A percentile compares a stretch with the other conserved stretches of the same genome.
These are phyloP conservation scores for Channa argus DNA, from an alignment of 2,113 vertebrate genomes.

Conservation along the genomic window DNA sequence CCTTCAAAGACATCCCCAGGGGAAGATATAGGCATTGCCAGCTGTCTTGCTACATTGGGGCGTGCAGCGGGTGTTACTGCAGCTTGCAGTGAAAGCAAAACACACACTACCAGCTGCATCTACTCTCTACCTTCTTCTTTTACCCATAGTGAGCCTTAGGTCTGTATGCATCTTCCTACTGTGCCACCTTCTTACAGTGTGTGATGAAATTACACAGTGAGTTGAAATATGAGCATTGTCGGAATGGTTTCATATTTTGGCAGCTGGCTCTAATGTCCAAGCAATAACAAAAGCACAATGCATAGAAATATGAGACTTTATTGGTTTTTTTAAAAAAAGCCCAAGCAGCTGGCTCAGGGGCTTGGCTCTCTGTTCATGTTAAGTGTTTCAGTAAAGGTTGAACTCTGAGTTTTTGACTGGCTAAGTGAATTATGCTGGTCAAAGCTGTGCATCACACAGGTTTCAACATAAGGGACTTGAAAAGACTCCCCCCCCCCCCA, in stretches of 20 bases:
- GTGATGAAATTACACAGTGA: conserved; percentile 19
- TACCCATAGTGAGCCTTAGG: conserved; percentile 35
- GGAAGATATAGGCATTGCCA: conserved; percentile 47
- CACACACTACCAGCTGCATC: conserved; percentile 49
- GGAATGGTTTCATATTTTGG: conserved; percentile 27
- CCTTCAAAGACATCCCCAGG: conserved; percentile 46
- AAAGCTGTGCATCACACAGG: conserved; percentile 32
- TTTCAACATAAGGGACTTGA: conserved; percentile 41
- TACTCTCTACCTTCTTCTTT: conserved; percentile 45
- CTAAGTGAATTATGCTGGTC: conserved; percentile 41
- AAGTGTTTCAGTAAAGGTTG: conserved; percentile 27
- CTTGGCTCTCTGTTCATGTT: conserved; percentile 4
- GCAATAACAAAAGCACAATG: conserved; percentile 20
- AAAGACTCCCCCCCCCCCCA: conserved; percentile 17
- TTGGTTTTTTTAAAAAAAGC: neutral
- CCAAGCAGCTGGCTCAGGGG: conserved; percentile 12
- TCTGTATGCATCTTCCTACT: conserved; percentile 26
- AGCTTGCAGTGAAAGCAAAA: conserved; percentile 53
- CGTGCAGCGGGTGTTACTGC: conserved; percentile 59
- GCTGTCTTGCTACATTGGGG: conserved; percentile 55
- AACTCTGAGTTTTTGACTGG: conserved; percentile 15
- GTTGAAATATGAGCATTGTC: conserved; percentile 43
- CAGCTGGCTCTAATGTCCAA: conserved; percentile 33
- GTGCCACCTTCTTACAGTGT: conserved; percentile 33
- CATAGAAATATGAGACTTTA: conserved; percentile 21